Evolutionary conservation across 2,888 invertebrate species (phyloP).

Genomic region (Diplazon laetatorius): DNA sequence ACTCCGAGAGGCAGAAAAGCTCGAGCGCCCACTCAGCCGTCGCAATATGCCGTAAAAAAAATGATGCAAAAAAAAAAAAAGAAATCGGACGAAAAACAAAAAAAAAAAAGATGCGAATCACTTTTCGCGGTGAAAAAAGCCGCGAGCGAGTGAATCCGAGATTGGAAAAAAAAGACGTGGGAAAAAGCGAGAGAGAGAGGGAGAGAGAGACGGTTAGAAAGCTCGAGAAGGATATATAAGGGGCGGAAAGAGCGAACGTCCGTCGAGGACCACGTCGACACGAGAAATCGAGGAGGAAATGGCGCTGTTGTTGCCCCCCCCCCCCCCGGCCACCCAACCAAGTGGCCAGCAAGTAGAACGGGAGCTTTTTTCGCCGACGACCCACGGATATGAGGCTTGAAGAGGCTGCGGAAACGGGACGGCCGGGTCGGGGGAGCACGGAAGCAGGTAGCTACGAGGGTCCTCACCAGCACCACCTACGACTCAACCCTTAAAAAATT

Average conservation of each 20-base stretch:
- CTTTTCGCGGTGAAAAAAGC: conserved; percentile 69
- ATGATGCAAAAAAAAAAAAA: no score
- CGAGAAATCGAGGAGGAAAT: conserved; percentile 50
- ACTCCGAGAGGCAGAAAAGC: conserved; percentile 38
- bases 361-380: conserved; percentile 35
- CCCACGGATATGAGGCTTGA: conserved; percentile 7
- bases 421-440: background rate
- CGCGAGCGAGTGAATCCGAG: conserved; percentile 17
- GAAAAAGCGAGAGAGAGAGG: conserved; percentile 51
- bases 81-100: no score
- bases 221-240: conserved; percentile 41
- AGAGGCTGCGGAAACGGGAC: conserved; percentile 19
- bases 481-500: background rate
- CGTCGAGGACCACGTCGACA: conserved; percentile 52
- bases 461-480: conserved; percentile 5
- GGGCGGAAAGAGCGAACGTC: conserved; percentile 47
- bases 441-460: conserved; percentile 3
- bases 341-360: conserved; percentile 36
- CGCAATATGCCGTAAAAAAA: conserved; percentile 79
- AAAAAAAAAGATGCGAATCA: conserved; percentile 76
- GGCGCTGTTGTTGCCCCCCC: conserved; percentile 17
- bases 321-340: no score
- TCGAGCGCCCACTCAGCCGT: conserved; percentile 72
- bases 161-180: conserved; percentile 31
- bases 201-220: conserved; percentile 36